Evolutionary conservation across 1,140 invertebrate genomes (phyloP), one percentile per base, ranked within the genome.

Genomic region (Coelopa frigida): DNA sequence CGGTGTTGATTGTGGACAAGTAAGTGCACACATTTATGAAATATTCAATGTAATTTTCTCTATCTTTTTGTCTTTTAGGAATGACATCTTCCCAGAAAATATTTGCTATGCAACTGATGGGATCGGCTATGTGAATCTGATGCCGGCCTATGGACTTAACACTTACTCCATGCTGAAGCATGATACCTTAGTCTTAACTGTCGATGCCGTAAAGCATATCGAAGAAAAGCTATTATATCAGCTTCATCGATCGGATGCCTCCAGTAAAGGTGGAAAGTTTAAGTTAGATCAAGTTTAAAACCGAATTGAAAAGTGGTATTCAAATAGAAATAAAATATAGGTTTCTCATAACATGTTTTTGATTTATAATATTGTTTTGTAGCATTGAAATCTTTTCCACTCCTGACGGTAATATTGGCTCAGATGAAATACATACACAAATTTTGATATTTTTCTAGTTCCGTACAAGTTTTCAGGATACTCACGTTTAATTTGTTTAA

Each of bases 81-180:
- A 78, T 27, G 91, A 96, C 66, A 75, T 85, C 37, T 90, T 94
- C 75, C 88, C 92, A 12, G 73, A 77, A 51, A 95, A 95, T 62
- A 89, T 96, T 50, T 79, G 85, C 36, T 58, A 81, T 18, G 93
- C 94, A 4, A 81, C 83, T 14, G 81, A 89, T 54, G 44, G 63
- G 5, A 74, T 95, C 21, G 78, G 78, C 44, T 83, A 91, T 60
- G 80, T 94, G 4, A 98, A 94, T 72, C 70, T 97, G n/a, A 94
- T 98, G 89, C 94, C 95, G 22, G 81, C 84, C 31, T 98, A 95
- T 78, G 92, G 85, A 14, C 69, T 89, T 2, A 88, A 88, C 72
- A 84, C 87, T 0, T 85, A 86, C 56, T 95, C 78, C 66, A 96
- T 99, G 89, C 66, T 98, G 26, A 99, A 98, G 75, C 89, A 98